A percentile compares a stretch with the other conserved stretches of the same genome.
phyloP scores from a whole-genome alignment of 1,140 invertebrate species.

The Camponotus vicinus region DNA sequence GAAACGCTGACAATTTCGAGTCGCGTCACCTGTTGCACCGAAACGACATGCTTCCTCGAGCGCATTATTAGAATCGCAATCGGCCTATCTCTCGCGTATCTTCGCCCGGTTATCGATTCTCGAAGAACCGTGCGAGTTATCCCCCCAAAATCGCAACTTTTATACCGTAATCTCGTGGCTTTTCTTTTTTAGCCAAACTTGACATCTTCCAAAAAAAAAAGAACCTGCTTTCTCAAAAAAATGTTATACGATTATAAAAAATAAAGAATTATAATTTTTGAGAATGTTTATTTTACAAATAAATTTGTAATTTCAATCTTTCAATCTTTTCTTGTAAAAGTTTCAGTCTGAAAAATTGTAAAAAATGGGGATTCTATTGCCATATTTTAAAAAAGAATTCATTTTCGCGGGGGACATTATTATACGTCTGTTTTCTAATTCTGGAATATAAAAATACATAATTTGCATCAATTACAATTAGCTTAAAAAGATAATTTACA shows the following conservation, averaged over 20 bases:
- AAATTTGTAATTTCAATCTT: too few species aligned
- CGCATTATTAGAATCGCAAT: conserved; percentile 60
- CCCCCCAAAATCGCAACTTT: not conserved
- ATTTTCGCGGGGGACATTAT: too few species aligned
- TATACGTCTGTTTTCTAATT: not conserved
- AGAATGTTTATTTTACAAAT: too few species aligned
- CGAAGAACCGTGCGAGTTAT: not conserved
- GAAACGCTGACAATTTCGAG: conserved; percentile 77
- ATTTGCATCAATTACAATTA: not conserved
- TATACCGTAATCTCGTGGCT: not conserved
- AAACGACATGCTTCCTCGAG: conserved; percentile 38
- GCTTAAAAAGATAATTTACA: conserved; percentile 9
- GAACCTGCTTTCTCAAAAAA: not conserved
- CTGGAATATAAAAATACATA: not conserved
- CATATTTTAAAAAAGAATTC: too few species aligned
- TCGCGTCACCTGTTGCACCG: conserved; percentile 77
- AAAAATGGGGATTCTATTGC: too few species aligned
- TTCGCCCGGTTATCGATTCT: not conserved
- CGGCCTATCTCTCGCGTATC: conserved; percentile 25
- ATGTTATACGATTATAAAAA: not conserved
- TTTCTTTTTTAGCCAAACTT: not conserved
- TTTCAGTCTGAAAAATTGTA: too few species aligned
- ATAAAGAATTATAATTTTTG: not conserved
- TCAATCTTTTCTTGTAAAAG: too few species aligned
- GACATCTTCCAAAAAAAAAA: not conserved